Evolutionary conservation across 1,140 invertebrate genomes (phyloP), one percentile per base, ranked within the genome.

Genomic region (Aphelinus atriplicis): DNA sequence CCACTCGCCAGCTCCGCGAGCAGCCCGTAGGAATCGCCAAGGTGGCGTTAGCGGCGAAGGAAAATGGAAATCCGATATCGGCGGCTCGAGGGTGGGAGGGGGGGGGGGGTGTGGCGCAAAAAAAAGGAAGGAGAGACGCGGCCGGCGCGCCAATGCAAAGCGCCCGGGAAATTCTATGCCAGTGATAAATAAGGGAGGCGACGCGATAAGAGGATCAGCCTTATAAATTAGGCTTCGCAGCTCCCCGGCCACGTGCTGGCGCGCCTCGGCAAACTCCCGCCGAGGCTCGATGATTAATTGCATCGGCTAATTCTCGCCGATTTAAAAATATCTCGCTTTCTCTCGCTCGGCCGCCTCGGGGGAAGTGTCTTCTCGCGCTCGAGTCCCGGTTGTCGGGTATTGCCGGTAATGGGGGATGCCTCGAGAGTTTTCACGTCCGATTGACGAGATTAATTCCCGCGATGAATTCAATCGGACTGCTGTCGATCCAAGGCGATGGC

Each of bases 21-120:
- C 26, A 26, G 26, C 26, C 26, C 26, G 26, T 26, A 26, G 26
- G 26, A 26, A 26, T 26, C 26, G 26, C 26, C 26, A 26, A 26
- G 26, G 26, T 26, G 63, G 75, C 51, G 51, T 53, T 6, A 0
- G 51, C 51, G 4, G 51, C 51, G 51, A 53, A 53, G 9, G 75
- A 79, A 82, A 84, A 84, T 85, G 82, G 79, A 84, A 85, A 84
- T 82, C 79, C 82, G 79, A 84, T 84, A 83, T 83, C 78, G 78
- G 78, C 75, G 78, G 77, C 80, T 82, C 78, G 73, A 73, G 79
- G 79, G 81, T 79, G 80, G 81, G 80, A 70, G 73, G 76, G 46
- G 47, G n/a, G 61, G 42, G 46, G 56, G 58, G 42, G 10, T 6
- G 6, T 5, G 47, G 47, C 26, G 48, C 1, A 43, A 47, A 51